Conservation (phyloP, 1,140 invertebrate genomes). For the Drosophila suzukii region DNA sequence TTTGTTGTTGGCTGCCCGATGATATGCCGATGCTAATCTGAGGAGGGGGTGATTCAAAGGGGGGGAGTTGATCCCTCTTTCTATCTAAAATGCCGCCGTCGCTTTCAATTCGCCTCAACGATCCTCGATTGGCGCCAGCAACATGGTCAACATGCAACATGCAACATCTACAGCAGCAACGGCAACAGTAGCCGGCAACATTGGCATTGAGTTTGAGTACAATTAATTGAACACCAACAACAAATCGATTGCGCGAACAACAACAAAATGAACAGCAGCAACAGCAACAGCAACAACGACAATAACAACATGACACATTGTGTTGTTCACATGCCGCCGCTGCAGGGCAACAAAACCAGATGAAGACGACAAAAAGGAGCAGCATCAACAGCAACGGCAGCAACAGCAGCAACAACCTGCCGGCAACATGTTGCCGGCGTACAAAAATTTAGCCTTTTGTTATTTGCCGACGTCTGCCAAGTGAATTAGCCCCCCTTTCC, state of each 20-base stretch:
- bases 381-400: conserved; percentile 11
- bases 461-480: conserved; percentile 59
- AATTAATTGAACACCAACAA: conserved; percentile 83
- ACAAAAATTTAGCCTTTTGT: conserved; percentile 56
- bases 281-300: conserved; percentile 44
- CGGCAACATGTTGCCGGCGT: conserved; percentile 76
- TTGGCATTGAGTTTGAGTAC: conserved; percentile 71
- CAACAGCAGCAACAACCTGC: conserved; percentile 61
- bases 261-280: conserved; percentile 41
- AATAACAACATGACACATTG: conserved; percentile 76
- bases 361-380: conserved; percentile 76
- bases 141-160: conserved; percentile 28
- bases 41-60: background rate
- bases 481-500: conserved; percentile 16
- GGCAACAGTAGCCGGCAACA: conserved; percentile 55
- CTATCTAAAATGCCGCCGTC: conserved; percentile 53
- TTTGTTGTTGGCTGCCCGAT: conserved; percentile 57
- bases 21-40: conserved; percentile 61
- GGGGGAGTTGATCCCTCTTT: background rate
- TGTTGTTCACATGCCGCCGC: conserved; percentile 75
- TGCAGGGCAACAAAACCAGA: conserved; percentile 55
- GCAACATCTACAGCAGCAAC: conserved; percentile 21
- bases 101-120: conserved; percentile 29
- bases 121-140: conserved; percentile 59
- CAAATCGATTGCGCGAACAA: conserved; percentile 81